A percentile compares a stretch with the other conserved stretches of the same genome.
phyloP scores from a whole-genome alignment of 2,888 invertebrate species.

The Mesochorus sp. region DNA sequence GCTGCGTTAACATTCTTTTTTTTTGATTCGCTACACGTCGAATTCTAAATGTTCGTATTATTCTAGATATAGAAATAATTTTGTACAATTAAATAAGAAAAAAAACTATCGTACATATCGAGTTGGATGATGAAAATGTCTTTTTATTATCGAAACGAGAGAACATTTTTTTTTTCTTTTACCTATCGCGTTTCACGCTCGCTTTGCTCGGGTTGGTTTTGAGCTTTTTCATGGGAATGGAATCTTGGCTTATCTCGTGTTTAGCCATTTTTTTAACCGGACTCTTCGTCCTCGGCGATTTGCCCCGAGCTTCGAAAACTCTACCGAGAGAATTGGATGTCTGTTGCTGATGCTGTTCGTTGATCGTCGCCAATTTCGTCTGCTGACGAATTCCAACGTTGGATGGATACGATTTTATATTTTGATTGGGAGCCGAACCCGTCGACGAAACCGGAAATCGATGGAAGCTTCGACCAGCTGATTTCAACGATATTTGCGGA shows the following conservation, averaged over 20 bases:
- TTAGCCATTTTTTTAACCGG: constrained; percentile 64
- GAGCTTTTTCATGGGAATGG: constrained; percentile 53
- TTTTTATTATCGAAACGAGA: constrained; percentile 1
- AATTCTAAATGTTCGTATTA: constrained; percentile 36
- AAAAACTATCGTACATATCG: not conserved
- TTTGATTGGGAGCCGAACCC: constrained; percentile 51
- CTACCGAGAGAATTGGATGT: constrained; percentile 13
- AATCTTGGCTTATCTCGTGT: constrained; percentile 53
- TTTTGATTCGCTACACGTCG: too few relatives aligned
- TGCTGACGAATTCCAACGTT: constrained; percentile 55
- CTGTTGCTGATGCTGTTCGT: constrained; percentile 59
- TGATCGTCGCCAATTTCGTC: constrained; percentile 65
- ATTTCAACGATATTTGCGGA: constrained; percentile 61
- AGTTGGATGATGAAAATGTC: not conserved
- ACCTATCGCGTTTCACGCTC: constrained; percentile 50
- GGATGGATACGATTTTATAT: constrained; percentile 49
- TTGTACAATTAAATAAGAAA: constrained; percentile 21
- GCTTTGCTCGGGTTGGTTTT: constrained; percentile 53
- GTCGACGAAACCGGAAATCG: constrained; percentile 46
- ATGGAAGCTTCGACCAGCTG: constrained; percentile 41
- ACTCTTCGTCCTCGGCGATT: constrained; percentile 60
- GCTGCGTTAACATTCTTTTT: too few relatives aligned
- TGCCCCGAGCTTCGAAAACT: constrained; percentile 10
- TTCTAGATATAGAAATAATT: constrained; percentile 23
- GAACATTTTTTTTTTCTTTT: constrained; percentile 14